Evolutionary conservation across 2,888 invertebrate genomes (phyloP).

Genomic region (Nemurella pictetii): DNA sequence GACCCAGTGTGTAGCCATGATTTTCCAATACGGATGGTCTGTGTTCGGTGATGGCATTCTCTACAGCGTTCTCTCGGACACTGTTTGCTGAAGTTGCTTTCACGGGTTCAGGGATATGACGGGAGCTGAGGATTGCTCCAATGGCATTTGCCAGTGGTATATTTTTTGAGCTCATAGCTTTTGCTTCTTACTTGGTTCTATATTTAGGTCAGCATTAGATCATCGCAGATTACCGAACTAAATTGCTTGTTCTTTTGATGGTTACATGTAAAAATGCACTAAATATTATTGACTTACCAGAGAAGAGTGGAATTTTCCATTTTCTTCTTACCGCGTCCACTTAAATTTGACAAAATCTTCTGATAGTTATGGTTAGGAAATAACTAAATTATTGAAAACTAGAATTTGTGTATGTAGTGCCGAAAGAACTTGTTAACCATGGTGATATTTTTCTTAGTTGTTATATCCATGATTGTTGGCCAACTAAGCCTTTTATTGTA

Average conservation of each 20-base stretch:
- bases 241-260: too few relatives aligned
- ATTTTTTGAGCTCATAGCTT: neutral
- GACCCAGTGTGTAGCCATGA: conserved; percentile 75
- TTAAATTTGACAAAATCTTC: neutral
- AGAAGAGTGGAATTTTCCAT: neutral
- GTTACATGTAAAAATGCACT: too few relatives aligned
- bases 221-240: neutral
- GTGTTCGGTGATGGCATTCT: conserved; percentile 38
- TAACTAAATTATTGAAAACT: neutral
- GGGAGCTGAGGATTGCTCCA: neutral
- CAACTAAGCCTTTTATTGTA: neutral
- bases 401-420: neutral
- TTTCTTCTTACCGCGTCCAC: neutral
- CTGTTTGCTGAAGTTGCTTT: neutral
- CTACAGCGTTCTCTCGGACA: neutral
- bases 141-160: neutral
- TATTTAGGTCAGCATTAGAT: neutral
- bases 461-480: neutral
- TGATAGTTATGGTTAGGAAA: neutral
- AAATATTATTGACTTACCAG: neutral
- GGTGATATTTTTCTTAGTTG: neutral
- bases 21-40: conserved; percentile 71
- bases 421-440: neutral
- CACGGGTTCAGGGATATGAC: neutral
- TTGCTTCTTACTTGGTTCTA: neutral